A percentile compares a stretch with the other conserved stretches of the same genome.
Conservation (phyloP, 2,797 vertebrate species). For the Clamator glandarius region DNA sequence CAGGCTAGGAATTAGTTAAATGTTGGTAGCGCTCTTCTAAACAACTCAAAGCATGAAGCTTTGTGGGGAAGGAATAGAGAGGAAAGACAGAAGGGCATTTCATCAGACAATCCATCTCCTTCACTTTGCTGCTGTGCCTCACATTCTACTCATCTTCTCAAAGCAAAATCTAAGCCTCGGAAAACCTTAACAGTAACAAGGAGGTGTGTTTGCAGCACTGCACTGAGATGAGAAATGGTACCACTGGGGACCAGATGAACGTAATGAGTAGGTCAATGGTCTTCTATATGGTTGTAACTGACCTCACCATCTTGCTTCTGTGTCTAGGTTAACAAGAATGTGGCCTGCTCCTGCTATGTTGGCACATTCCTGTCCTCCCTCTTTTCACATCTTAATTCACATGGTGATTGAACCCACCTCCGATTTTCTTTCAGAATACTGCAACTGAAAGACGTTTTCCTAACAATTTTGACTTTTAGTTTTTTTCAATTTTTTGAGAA, state of each 20-base stretch:
- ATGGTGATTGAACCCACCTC: accelerated
- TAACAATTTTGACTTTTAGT: accelerated
- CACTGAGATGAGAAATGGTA: neutral
- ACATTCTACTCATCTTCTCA: neutral
- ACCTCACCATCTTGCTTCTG: neutral
- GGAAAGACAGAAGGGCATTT: neutral
- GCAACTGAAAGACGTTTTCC: neutral
- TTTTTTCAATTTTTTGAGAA: neutral
- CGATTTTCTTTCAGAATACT: neutral
- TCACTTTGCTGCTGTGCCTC: neutral
- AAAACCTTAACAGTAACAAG: neutral
- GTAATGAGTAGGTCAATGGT: neutral
- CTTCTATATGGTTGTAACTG: neutral
- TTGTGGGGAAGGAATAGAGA: neutral
- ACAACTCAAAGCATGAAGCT: neutral
- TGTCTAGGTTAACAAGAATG: neutral
- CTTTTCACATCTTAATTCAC: neutral
- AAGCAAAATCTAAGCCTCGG: neutral
- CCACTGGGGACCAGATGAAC: neutral
- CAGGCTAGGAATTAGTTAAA: neutral
- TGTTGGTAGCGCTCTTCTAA: neutral
- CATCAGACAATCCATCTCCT: neutral
- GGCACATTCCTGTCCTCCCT: neutral
- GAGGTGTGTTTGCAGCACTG: neutral
- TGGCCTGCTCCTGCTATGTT: neutral